A percentile compares a stretch with the other conserved stretches of the same genome.
These are phyloP conservation scores for Anhinga anhinga DNA, from an alignment of 2,113 vertebrate species.

Conservation along the genomic window DNA sequence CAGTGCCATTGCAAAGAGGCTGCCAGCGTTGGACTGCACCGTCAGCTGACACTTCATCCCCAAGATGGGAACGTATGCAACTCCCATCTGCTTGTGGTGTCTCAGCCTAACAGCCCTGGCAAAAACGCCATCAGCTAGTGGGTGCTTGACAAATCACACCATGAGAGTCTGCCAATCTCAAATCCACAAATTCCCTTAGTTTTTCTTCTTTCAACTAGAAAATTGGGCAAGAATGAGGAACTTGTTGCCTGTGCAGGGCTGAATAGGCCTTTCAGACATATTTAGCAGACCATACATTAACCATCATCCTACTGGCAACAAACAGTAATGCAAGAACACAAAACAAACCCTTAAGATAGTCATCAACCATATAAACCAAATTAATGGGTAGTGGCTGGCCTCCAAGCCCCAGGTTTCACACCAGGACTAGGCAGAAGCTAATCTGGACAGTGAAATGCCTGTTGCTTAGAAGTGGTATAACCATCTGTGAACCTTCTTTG, in stretches of 20 bases:
- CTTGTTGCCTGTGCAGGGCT: neutral
- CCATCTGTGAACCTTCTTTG: neutral
- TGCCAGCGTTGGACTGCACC: neutral
- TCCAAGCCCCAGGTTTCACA: neutral
- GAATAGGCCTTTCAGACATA: neutral
- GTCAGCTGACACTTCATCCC: neutral
- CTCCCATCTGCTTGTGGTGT: neutral
- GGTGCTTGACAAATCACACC: neutral
- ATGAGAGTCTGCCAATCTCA: neutral
- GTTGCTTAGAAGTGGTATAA: neutral
- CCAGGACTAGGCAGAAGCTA: neutral
- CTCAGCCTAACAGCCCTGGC: neutral
- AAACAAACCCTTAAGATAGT: neutral
- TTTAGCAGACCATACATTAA: neutral
- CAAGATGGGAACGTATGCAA: rapidly evolving
- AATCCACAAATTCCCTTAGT: neutral
- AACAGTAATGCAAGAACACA: neutral
- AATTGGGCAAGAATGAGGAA: neutral
- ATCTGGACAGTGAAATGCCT: neutral
- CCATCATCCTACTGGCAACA: neutral
- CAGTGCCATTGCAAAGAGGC: neutral
- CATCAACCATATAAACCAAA: neutral
- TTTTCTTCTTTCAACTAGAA: neutral
- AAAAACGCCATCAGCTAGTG: neutral
- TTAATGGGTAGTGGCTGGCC: neutral